These are phyloP conservation scores for Pelmatolapia mariae DNA, from an alignment of 2,113 vertebrate genomes.

Conservation along the genomic window DNA sequence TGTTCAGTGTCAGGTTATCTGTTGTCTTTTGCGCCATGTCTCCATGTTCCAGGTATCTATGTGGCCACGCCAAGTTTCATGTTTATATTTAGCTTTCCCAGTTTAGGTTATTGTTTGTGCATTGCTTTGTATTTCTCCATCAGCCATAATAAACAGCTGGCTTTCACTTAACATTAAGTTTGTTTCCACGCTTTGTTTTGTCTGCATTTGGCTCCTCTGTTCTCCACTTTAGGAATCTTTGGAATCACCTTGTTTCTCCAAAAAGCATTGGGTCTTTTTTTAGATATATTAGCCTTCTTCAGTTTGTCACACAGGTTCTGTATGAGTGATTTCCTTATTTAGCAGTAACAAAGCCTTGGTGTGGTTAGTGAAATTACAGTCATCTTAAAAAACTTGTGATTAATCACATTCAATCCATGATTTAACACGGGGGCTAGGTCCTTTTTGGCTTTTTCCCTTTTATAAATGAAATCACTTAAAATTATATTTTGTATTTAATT, in stretches of 20 bases:
- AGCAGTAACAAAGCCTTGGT: not conserved
- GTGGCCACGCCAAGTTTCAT: accelerated
- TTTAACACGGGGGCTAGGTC: not conserved
- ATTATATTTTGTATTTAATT: not conserved
- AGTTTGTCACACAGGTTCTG: not conserved
- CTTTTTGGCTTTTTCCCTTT: not conserved
- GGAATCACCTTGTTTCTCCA: not conserved
- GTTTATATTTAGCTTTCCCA: not conserved
- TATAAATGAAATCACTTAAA: not conserved
- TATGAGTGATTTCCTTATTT: not conserved
- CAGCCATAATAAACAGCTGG: not conserved
- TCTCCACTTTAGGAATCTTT: not conserved
- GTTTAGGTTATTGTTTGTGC: not conserved
- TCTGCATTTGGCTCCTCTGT: not conserved
- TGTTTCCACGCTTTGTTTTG: not conserved
- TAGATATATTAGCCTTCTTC: not conserved
- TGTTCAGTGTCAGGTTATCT: not conserved
- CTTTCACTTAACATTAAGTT: not conserved
- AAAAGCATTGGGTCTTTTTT: not conserved
- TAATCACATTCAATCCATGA: not conserved
- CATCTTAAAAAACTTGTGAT: not conserved
- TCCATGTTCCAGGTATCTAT: not conserved
- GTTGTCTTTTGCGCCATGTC: not conserved
- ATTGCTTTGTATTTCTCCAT: accelerated
- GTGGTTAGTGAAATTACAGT: not conserved